Evolutionary conservation across 1,140 invertebrate species (phyloP), one percentile per base, ranked within the genome.

Genomic region (Brachionus manjavacas): DNA sequence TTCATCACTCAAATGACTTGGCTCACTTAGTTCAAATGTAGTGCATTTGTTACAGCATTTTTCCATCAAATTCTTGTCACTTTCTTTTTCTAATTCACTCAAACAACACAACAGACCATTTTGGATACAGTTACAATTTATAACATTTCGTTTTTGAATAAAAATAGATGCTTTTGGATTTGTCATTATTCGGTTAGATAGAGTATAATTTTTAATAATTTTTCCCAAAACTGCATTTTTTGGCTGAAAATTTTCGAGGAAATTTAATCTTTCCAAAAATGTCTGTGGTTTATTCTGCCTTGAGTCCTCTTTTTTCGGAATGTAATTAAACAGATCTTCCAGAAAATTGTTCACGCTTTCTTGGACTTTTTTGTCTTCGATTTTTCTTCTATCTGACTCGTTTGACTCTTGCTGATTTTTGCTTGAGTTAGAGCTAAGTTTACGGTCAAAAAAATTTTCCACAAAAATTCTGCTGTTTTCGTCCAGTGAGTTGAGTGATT

Each of bases 371-470:
- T 23, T 41, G 23, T 41, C 3, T 4, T 74, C 14, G 14, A 41
- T 68, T 31, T 68, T 64, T 20, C 8, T n/a, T 11, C 41, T 23
- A 72, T 41, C 41, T 7, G 23, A 25, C 41, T 46, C 12, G 25
- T 11, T 14, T 39, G 66, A 35, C 9, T 70, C 25, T 7, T 31
- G 7, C 7, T 20, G 20, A 70, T 46, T 46, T 12, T 35, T 70
- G 12, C 25, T 70, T 20, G 20, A 20, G 23, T 70, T 39, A 70
- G 66, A 70, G 23, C 35, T 70, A 1, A 70, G 39, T 74, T 76
- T 46, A 4, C 72, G 14, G 25, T 76, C 72, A 20, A 76, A 76
- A 76, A 76, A 76, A 49, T 76, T 76, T 49, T 76, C 72, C 23
- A 76, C 41, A 76, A 76, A 76, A 14, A 43, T 68, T 28, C 31